phyloP scores from a whole-genome alignment of 1,140 invertebrate genomes.

The Apis laboriosa region DNA sequence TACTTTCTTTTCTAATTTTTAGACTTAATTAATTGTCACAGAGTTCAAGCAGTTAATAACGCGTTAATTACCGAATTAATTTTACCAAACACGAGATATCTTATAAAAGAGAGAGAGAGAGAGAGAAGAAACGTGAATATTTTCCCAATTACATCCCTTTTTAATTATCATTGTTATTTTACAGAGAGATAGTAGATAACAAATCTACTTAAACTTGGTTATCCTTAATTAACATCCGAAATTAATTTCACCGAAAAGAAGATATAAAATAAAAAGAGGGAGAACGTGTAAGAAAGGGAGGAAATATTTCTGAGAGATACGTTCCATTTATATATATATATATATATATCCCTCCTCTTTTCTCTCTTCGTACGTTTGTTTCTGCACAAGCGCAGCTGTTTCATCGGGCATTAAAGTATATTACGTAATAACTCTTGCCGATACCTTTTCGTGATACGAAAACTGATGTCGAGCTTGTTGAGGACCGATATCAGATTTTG shows the following conservation, averaged over 20 bases:
- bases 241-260: too few relatives aligned
- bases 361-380: background rate
- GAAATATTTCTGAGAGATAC: background rate
- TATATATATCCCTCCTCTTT: too few relatives aligned
- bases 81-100: background rate
- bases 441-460: slow-evolving; percentile 60
- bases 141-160: too few relatives aligned
- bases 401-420: background rate
- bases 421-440: slow-evolving; percentile 6
- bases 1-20: too few relatives aligned
- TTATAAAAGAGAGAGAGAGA: background rate
- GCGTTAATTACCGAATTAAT: background rate
- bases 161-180: too few relatives aligned
- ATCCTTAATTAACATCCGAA: too few relatives aligned
- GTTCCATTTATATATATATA: too few relatives aligned
- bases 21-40: too few relatives aligned
- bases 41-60: background rate
- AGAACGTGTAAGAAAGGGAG: background rate
- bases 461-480: slow-evolving; percentile 47
- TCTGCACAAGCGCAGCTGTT: background rate
- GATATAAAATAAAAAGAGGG: too few relatives aligned
- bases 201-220: too few relatives aligned
- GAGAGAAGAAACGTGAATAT: background rate
- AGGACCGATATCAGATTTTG: slow-evolving; percentile 37
- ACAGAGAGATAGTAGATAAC: too few relatives aligned